Conservation (phyloP, 1,140 invertebrate genomes). For the Drosophila chauvacae region DNA sequence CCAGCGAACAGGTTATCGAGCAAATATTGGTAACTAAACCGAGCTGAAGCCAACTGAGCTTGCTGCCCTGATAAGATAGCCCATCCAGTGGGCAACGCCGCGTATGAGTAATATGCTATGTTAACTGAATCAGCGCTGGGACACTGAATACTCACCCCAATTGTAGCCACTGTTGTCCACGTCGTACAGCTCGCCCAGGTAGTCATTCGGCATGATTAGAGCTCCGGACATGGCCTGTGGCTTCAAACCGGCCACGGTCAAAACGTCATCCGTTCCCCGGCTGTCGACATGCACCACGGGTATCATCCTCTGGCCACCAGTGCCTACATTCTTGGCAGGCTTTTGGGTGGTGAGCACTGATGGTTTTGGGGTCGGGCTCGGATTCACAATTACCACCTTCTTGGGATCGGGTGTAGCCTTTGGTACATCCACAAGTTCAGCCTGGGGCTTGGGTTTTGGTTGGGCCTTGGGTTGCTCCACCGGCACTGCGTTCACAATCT, state of each 20-base stretch:
- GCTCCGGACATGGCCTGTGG: slow-evolving; percentile 66
- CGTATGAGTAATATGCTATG: slow-evolving; percentile 68
- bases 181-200: slow-evolving; percentile 76
- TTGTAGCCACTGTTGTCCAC: slow-evolving; percentile 73
- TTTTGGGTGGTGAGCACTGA: slow-evolving; percentile 14
- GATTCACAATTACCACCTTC: slow-evolving; percentile 30
- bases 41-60: slow-evolving; percentile 38
- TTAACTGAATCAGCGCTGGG: slow-evolving; percentile 61
- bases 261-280: slow-evolving; percentile 67
- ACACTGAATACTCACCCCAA: slow-evolving; percentile 74
- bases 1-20: slow-evolving; percentile 66
- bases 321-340: slow-evolving; percentile 13
- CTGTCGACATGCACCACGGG: slow-evolving; percentile 54
- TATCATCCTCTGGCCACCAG: slow-evolving; percentile 32
- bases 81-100: slow-evolving; percentile 32
- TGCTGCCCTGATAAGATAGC: slow-evolving; percentile 67
- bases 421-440: slow-evolving; percentile 21
- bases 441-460: slow-evolving; percentile 14
- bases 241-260: slow-evolving; percentile 65
- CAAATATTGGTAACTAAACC: slow-evolving; percentile 74
- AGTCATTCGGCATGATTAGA: slow-evolving; percentile 60
- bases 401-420: slow-evolving; percentile 39
- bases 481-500: slow-evolving; percentile 59
- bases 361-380: slow-evolving; percentile 7
- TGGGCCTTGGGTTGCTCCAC: slow-evolving; percentile 28